These are phyloP conservation scores for Pecten maximus DNA, from an alignment of 2,888 invertebrate species.

Conservation along the genomic window DNA sequence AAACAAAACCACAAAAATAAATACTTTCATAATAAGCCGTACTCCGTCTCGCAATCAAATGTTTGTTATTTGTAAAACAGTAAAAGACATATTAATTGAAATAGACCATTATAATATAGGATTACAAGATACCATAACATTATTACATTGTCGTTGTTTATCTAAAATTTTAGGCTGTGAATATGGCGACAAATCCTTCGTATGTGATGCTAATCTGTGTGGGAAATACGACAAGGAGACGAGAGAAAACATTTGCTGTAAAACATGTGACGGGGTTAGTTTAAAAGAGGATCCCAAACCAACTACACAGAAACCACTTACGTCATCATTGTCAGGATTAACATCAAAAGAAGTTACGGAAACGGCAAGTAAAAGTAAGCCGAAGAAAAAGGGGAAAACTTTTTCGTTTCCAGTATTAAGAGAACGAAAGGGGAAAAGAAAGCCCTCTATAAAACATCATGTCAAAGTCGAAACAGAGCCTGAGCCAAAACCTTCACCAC, in stretches of 20 bases:
- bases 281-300: background rate
- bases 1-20: no score
- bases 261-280: background rate
- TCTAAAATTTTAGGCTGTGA: background rate
- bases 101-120: no score
- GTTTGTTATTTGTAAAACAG: no score
- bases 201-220: background rate
- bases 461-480: background rate
- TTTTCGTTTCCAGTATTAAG: background rate
- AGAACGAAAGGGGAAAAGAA: background rate
- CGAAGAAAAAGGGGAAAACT: background rate
- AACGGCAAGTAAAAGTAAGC: background rate
- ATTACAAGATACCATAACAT: no score
- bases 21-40: no score
- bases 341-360: background rate
- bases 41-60: no score
- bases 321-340: background rate
- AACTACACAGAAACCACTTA: background rate
- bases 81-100: no score
- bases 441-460: background rate
- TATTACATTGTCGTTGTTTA: no score
- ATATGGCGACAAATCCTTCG: slow-evolving; percentile 5
- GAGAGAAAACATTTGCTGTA: background rate
- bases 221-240: background rate
- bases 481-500: background rate